phyloP scores from a whole-genome alignment of 2,113 vertebrate genomes.

The Psophia crepitans region DNA sequence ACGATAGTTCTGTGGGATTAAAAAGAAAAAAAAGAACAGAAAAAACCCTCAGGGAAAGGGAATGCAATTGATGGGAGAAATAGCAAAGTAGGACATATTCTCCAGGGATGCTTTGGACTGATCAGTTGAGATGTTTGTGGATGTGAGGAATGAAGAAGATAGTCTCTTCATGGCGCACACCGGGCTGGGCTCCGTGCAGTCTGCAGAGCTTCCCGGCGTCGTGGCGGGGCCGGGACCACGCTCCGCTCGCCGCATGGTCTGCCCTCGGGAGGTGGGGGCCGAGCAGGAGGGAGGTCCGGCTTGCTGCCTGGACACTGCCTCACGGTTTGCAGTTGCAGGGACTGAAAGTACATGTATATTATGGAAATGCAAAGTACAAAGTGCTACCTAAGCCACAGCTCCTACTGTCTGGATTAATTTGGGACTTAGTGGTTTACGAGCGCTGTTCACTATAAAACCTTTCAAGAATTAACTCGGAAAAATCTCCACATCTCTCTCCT shows the following conservation, averaged over 20 bases:
- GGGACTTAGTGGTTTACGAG: background rate
- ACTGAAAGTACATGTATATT: background rate
- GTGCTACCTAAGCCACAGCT: background rate
- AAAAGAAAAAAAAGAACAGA: background rate
- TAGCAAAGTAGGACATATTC: background rate
- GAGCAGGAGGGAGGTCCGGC: fast-evolving
- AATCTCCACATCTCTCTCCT: background rate
- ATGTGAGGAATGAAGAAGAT: background rate
- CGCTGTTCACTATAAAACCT: background rate
- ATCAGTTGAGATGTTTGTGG: background rate
- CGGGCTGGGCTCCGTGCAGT: fast-evolving
- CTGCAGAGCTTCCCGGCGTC: background rate
- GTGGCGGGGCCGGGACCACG: fast-evolving
- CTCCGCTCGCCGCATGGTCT: fast-evolving
- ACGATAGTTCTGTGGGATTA: background rate
- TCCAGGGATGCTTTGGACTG: background rate
- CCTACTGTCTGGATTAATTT: background rate
- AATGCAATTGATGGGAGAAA: background rate
- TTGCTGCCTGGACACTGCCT: background rate
- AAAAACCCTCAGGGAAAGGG: background rate
- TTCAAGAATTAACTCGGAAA: background rate
- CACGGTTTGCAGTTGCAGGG: background rate
- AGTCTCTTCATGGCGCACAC: fast-evolving
- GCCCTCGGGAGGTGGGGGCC: fast-evolving
- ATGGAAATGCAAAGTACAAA: background rate